phyloP scores from a whole-genome alignment of 2,113 vertebrate species.

The Alosa alosa region DNA sequence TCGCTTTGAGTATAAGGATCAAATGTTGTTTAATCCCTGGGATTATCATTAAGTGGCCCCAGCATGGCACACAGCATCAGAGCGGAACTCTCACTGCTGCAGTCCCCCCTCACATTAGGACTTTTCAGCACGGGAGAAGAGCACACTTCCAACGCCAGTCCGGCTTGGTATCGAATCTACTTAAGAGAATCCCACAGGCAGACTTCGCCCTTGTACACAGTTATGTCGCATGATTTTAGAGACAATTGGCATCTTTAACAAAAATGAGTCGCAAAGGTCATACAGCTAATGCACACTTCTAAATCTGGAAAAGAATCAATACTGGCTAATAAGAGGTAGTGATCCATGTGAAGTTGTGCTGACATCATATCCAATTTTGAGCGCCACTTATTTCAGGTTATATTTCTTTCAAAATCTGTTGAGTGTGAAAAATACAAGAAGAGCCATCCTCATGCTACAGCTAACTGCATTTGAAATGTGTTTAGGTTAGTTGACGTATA shows the following conservation, averaged over 20 bases:
- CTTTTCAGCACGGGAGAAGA: background rate
- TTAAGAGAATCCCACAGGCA: background rate
- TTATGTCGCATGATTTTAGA: background rate
- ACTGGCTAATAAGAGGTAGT: background rate
- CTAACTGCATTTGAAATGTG: background rate
- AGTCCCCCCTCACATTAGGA: background rate
- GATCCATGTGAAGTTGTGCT: background rate
- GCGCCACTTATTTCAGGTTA: background rate
- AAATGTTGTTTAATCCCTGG: slow-evolving; percentile 43
- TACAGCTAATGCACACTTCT: background rate
- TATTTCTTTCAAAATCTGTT: background rate
- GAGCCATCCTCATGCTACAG: background rate
- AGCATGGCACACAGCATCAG: background rate
- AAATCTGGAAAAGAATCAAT: background rate
- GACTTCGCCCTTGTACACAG: background rate
- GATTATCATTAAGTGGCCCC: slow-evolving; percentile 42
- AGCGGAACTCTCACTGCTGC: background rate
- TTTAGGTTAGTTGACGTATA: background rate
- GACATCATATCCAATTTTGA: background rate
- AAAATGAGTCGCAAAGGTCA: background rate
- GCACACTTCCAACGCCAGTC: background rate
- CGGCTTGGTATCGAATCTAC: background rate
- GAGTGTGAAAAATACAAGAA: background rate
- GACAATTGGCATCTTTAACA: background rate
- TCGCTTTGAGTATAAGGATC: slow-evolving; percentile 6